These are phyloP conservation scores for Ditylenchus weischeri DNA, from an alignment of 2,888 invertebrate species.

Conservation along the genomic window DNA sequence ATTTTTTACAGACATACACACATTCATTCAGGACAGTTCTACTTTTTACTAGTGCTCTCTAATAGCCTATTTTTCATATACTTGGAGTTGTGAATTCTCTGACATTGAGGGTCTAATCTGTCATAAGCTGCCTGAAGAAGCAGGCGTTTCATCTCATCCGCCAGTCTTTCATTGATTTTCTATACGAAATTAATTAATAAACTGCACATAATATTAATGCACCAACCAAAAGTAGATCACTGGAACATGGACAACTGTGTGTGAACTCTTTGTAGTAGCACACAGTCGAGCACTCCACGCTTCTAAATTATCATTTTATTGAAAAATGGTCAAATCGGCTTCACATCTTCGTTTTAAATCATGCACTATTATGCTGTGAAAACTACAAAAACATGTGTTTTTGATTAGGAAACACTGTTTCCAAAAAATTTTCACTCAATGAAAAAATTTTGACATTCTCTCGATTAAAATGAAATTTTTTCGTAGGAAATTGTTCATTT, in stretches of 20 bases:
- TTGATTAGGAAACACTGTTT: too few species aligned
- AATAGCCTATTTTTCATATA: constrained; percentile 24
- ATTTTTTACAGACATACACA: too few species aligned
- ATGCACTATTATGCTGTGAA: too few species aligned
- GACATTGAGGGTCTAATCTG: constrained; percentile 24
- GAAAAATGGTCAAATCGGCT: not conserved
- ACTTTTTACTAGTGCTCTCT: constrained; percentile 12
- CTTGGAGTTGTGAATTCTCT: constrained; percentile 24
- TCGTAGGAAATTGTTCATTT: too few species aligned
- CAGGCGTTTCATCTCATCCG: constrained; percentile 33
- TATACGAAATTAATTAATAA: constrained; percentile 9
- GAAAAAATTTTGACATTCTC: too few species aligned
- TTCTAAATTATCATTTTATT: constrained; percentile 27
- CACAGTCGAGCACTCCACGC: constrained; percentile 53
- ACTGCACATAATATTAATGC: not conserved
- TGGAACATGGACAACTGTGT: constrained; percentile 47
- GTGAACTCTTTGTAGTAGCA: constrained; percentile 52
- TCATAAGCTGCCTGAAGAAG: constrained; percentile 23
- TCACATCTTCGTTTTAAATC: not conserved
- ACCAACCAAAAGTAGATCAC: constrained; percentile 43
- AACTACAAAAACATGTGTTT: too few species aligned
- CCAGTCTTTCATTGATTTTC: constrained; percentile 31
- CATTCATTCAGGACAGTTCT: too few species aligned
- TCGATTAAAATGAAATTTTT: too few species aligned
- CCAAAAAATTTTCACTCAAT: too few species aligned